phyloP scores from a whole-genome alignment of 2,888 invertebrate genomes.

The Ormia ochracea region DNA sequence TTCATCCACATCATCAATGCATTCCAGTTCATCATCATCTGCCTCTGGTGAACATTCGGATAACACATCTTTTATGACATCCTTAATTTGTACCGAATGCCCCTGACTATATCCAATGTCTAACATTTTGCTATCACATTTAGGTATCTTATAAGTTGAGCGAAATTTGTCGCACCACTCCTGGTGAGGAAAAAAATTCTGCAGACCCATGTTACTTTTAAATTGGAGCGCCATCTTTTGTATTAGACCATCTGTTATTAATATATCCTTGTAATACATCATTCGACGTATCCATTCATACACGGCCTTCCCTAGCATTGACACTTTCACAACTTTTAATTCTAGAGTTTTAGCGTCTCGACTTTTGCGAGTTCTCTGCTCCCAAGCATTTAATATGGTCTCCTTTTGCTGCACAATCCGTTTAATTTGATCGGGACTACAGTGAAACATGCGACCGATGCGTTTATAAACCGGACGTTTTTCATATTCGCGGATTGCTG shows the following conservation, averaged over 20 bases:
- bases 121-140: slow-evolving; percentile 71
- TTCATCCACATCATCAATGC: slow-evolving; percentile 32
- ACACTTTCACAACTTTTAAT: slow-evolving; percentile 71
- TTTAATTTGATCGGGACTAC: slow-evolving; percentile 75
- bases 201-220: slow-evolving; percentile 72
- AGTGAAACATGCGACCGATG: slow-evolving; percentile 73
- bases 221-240: slow-evolving; percentile 75
- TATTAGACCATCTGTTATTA: slow-evolving; percentile 72
- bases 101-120: slow-evolving; percentile 72
- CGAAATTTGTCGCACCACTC: slow-evolving; percentile 75
- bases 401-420: slow-evolving; percentile 73
- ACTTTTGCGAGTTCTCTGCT: slow-evolving; percentile 72
- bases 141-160: slow-evolving; percentile 68
- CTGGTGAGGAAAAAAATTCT: slow-evolving; percentile 73
- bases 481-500: slow-evolving; percentile 74
- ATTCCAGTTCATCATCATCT: slow-evolving; percentile 46
- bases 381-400: slow-evolving; percentile 72
- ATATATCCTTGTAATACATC: slow-evolving; percentile 75
- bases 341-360: slow-evolving; percentile 70
- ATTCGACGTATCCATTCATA: slow-evolving; percentile 75
- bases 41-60: slow-evolving; percentile 66
- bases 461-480: slow-evolving; percentile 73
- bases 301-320: slow-evolving; percentile 73
- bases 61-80: slow-evolving; percentile 71
- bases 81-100: slow-evolving; percentile 73